Base-by-base conservation (phyloP, 1,140 invertebrate genomes). In the Drosophila navojoa region DNA sequence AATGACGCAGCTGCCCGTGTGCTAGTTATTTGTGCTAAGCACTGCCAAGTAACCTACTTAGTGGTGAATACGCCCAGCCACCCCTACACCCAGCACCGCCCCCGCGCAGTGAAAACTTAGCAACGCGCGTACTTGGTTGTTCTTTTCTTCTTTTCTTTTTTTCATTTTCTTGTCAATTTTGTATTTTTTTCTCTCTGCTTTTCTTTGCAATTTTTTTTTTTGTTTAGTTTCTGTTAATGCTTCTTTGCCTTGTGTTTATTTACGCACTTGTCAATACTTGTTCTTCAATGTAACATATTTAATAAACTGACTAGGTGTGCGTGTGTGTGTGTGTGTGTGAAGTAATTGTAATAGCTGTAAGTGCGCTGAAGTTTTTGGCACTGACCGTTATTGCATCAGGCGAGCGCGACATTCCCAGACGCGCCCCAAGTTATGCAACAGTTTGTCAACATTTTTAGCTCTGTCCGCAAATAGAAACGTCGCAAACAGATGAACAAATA, bases 21-120 rank as follows among this genome's bases (percentile, higher is more conserved):
- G 68, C 81, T 78, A 72, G 82, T 81, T 85, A 85, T 85, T 70
- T 85, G 68, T 81, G 81, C 82, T 87, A 87, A 85, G 70, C 81
- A 76, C 75, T 85, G 82, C 82, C 81, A 85, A 85, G 78, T 85
- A 85, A 85, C 81, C 81, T 81, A 85, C 78, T 85, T 85, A 78
- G 59, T 71, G 66, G 61, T 38, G 58, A 47, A 44, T 32, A 38
- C 50, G 50, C 16, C 45, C 25, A 35, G 35, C 10, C 74, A 15
- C 13, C 1, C 64, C 45, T 29, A 40, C 11, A 35, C 1, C 64
- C 45, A 22, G 40, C 11, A 35, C 42, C 25, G 16, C 25, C 27
- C 22, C 19, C 32, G 29, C 38, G 59, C n/a, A 19, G 64, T 60
- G 81, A 86, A 86, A 75, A 86, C 78, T 78, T 81, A 78, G 81